Evolutionary conservation across 2,113 vertebrate genomes (phyloP), one percentile per base, ranked within the genome.

Genomic region (Pungitius pungitius): DNA sequence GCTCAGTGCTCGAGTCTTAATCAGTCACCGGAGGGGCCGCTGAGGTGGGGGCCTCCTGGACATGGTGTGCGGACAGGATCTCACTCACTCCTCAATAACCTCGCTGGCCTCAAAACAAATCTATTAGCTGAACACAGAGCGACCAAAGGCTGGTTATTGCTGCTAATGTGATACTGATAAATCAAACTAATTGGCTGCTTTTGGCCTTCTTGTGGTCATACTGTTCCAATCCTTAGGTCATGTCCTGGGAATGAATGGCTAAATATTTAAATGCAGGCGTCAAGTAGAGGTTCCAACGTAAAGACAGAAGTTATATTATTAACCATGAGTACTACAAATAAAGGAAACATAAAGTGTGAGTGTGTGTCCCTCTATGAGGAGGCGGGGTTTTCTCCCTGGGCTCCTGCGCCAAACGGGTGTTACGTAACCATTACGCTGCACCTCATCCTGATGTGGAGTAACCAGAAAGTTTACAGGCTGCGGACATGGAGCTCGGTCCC

Each of bases 301-400:
- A 75, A 79, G 47, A 58, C 60, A 26, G 13, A 55, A 69, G 42
- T 40, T 18, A 0, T 20, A 0, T 20, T 75, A 75, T 39, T 56
- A 54, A 73, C 12, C 33, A 60, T 52, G 54, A 69, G 9, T 33
- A 60, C 51, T 15, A 63, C 22, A 72, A 77, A 63, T 73, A 40
- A 40, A 43, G 35, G 76, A 62, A 74, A 60, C 49, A 63, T 61
- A 40, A 78, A 76, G 80, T 64, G 81, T 72, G 66, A 59, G 68
- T 67, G 66, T 71, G 80, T 84, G 72, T 52, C 49, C 18, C 65
- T 43, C 52, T 73, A 79, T 68, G 55, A 79, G 83, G 83, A 86
- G 90, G 92, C 80, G 90, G 91, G 81, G 90, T 86, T 81, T 82
- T 80, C 81, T 72, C 79, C 65, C 59, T 12, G 72, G 63, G 88